These are phyloP conservation scores for Motacilla alba DNA, from an alignment of 2,113 vertebrate species.

Conservation along the genomic window DNA sequence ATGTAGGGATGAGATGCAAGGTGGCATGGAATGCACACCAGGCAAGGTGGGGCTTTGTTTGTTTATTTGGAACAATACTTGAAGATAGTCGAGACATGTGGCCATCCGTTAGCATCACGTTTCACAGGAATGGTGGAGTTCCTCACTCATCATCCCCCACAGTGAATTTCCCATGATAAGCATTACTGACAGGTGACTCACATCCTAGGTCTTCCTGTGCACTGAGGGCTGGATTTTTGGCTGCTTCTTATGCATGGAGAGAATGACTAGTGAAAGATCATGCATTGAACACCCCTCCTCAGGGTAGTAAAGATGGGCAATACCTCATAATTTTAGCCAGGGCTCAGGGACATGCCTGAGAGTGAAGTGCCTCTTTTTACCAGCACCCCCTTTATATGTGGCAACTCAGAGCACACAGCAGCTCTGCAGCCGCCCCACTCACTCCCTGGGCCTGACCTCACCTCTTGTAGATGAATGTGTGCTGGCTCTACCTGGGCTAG, in stretches of 20 bases:
- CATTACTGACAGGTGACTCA: background rate
- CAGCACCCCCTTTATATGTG: background rate
- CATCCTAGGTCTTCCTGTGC: background rate
- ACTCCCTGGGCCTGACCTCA: background rate
- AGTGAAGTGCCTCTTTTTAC: background rate
- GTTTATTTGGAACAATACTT: slow-evolving; percentile 13
- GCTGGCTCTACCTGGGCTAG: background rate
- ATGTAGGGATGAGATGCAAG: background rate
- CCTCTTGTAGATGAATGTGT: background rate
- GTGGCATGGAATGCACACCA: slow-evolving; percentile 21
- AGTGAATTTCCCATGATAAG: background rate
- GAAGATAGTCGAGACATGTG: background rate
- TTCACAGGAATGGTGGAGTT: background rate
- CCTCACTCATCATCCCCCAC: background rate
- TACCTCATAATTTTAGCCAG: background rate
- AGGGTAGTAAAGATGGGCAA: background rate
- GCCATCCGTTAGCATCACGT: background rate
- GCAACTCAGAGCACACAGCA: background rate
- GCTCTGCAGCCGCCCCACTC: background rate
- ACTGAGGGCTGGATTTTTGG: background rate
- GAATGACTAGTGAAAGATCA: background rate
- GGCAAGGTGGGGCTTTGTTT: slow-evolving; percentile 27
- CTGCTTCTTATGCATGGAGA: background rate
- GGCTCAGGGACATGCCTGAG: background rate
- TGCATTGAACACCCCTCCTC: background rate